Evolutionary conservation across 1,140 invertebrate genomes (phyloP).

Genomic region (Bilobella aurantiaca): DNA sequence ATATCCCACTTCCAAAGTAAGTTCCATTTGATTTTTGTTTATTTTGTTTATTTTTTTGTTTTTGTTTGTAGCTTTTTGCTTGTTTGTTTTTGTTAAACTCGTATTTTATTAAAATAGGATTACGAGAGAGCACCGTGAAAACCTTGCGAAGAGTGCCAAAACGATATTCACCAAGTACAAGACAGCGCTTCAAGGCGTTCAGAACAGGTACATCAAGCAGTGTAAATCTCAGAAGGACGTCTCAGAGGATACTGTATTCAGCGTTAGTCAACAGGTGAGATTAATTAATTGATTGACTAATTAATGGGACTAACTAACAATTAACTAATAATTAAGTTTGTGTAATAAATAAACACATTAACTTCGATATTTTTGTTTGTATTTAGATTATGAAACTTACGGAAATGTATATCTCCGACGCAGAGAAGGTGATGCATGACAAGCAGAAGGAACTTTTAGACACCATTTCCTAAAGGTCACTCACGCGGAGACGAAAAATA

Average conservation of each 20-base stretch:
- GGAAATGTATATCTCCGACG: conserved; percentile 53
- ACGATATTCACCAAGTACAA: conserved; percentile 64
- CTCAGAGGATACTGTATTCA: conserved; percentile 54
- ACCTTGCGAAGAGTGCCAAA: conserved; percentile 76
- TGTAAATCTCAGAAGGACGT: conserved; percentile 52
- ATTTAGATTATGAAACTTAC: conserved; percentile 52
- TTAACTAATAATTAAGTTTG: neutral
- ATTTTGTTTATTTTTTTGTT: neutral
- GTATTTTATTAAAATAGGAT: conserved; percentile 46
- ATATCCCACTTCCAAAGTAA: conserved; percentile 77
- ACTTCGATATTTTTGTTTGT: conserved; percentile 4
- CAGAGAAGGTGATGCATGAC: conserved; percentile 53
- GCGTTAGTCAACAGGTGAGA: conserved; percentile 50
- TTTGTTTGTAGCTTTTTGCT: neutral
- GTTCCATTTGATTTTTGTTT: conserved; percentile 25
- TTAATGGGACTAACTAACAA: too few species aligned
- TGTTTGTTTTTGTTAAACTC: neutral
- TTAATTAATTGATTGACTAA: too few species aligned
- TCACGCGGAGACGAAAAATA: neutral
- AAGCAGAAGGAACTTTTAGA: conserved; percentile 59
- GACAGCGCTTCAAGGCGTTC: conserved; percentile 62
- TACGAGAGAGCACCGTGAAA: conserved; percentile 81
- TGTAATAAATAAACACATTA: neutral
- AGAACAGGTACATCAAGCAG: conserved; percentile 60
- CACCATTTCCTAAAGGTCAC: conserved; percentile 14